phyloP scores from a whole-genome alignment of 64 coral and sea anemone genomes.

The Montipora efflorescens region DNA sequence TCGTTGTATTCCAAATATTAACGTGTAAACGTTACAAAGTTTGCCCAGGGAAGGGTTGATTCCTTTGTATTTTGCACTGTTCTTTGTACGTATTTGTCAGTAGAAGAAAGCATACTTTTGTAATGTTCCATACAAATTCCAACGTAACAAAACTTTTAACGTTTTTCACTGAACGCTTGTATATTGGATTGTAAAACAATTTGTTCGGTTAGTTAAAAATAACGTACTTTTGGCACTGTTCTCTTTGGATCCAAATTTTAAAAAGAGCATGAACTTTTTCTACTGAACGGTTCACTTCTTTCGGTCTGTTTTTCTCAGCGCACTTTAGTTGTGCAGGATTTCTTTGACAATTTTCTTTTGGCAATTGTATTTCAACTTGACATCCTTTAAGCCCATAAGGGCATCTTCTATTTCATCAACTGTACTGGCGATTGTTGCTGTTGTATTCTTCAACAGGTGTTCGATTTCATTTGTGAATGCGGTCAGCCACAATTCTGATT shows the following conservation, averaged over 20 bases:
- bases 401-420: constrained; percentile 46
- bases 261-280: constrained; percentile 7
- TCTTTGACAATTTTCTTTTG: constrained; percentile 37
- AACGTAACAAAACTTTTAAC: not conserved
- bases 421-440: constrained; percentile 15
- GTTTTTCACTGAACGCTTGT: not conserved
- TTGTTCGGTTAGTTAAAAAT: not conserved
- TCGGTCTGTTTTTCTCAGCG: not conserved
- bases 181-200: not conserved
- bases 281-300: constrained; percentile 3
- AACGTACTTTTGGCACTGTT: constrained; percentile 7
- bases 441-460: not conserved
- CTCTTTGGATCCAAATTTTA: constrained; percentile 15
- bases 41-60: not conserved
- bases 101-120: not conserved
- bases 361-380: constrained; percentile 35
- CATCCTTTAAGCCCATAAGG: constrained; percentile 4
- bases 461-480: constrained; percentile 43
- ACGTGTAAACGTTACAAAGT: not conserved
- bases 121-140: not conserved
- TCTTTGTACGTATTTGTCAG: not conserved
- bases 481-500: constrained; percentile 52
- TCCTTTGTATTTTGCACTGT: not conserved
- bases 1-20: not conserved
- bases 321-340: constrained; percentile 1